These are phyloP conservation scores for Carposina sasakii DNA, from an alignment of 1,140 invertebrate species.

Conservation along the genomic window DNA sequence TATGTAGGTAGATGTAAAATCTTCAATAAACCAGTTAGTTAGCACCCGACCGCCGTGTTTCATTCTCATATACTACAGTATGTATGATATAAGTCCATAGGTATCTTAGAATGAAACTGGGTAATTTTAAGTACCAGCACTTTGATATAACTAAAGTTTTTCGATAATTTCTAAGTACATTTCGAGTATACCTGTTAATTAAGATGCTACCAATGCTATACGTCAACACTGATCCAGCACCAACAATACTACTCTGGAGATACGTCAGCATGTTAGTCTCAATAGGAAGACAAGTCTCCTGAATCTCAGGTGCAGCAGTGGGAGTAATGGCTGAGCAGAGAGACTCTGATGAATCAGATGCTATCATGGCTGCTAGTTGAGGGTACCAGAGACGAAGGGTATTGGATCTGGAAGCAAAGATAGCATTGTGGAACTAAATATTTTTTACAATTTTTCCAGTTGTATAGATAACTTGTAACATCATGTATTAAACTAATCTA, in stretches of 20 bases:
- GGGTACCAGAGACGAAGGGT: constrained; percentile 76
- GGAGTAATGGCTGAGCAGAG: constrained; percentile 52
- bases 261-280: constrained; percentile 69
- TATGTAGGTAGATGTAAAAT: no score
- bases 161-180: no score
- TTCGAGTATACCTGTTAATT: constrained; percentile 56
- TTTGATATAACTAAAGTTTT: no score
- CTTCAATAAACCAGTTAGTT: no score
- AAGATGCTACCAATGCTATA: constrained; percentile 68
- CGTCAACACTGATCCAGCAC: constrained; percentile 64
- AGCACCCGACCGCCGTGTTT: no score
- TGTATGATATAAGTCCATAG: no score
- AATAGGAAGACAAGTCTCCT: constrained; percentile 36
- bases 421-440: background rate
- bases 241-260: constrained; percentile 72
- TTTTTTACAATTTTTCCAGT: no score
- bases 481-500: no score
- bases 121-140: no score
- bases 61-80: background rate
- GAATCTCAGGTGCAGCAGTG: background rate
- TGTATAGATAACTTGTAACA: no score
- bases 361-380: constrained; percentile 74
- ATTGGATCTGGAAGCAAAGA: constrained; percentile 50
- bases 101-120: no score
- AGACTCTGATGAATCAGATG: constrained; percentile 27